phyloP scores from a whole-genome alignment of 1,140 invertebrate species.

The Apolygus lucorum region DNA sequence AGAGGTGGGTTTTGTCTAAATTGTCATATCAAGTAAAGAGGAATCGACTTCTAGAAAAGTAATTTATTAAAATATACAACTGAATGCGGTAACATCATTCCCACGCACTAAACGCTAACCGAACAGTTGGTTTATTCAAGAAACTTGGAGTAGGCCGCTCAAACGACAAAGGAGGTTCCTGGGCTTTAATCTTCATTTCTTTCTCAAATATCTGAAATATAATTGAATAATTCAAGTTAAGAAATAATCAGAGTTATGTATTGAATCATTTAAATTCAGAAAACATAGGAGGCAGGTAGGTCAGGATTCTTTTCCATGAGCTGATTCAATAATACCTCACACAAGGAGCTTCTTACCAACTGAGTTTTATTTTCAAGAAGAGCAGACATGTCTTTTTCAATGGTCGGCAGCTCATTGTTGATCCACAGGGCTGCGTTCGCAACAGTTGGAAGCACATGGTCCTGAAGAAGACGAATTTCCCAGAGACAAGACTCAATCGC shows the following conservation, averaged over 20 bases:
- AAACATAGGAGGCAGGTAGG: neutral
- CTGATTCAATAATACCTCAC: neutral
- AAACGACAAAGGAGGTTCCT: constrained; percentile 31
- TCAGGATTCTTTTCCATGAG: neutral
- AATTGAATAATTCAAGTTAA: constrained; percentile 17
- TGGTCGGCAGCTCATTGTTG: constrained; percentile 50
- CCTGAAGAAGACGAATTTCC: constrained; percentile 72
- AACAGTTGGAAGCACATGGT: constrained; percentile 63
- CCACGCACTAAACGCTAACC: neutral
- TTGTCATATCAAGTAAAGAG: no score
- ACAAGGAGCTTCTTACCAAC: constrained; percentile 40
- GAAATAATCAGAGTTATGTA: neutral
- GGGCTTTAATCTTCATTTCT: constrained; percentile 31
- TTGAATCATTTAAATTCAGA: neutral
- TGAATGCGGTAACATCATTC: neutral
- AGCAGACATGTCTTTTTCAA: constrained; percentile 57
- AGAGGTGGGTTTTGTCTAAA: no score
- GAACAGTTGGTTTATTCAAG: neutral
- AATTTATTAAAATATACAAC: no score
- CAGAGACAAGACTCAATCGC: constrained; percentile 83
- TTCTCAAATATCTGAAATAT: constrained; percentile 34
- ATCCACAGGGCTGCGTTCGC: constrained; percentile 61
- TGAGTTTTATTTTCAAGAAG: constrained; percentile 50
- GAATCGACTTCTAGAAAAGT: no score
- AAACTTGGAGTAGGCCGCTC: constrained; percentile 28